phyloP scores from a whole-genome alignment of 2,888 invertebrate genomes.

The Trilocha varians region DNA sequence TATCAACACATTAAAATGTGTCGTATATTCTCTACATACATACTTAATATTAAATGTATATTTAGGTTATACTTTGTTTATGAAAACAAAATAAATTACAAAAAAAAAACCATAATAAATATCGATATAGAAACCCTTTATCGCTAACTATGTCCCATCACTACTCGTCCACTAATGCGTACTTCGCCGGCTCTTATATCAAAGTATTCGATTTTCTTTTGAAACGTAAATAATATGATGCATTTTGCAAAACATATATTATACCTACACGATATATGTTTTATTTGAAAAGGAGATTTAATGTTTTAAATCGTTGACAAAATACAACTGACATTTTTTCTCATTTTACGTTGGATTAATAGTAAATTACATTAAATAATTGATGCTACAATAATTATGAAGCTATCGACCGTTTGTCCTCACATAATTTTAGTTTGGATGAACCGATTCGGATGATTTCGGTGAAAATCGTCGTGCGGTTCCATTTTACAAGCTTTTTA shows the following conservation, averaged over 20 bases:
- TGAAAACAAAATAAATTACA: neutral
- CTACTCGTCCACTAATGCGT: slow-evolving; percentile 16
- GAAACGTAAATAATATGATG: slow-evolving; percentile 25
- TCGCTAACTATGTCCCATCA: neutral
- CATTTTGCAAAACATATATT: slow-evolving; percentile 13
- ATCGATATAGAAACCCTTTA: neutral
- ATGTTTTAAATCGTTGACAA: neutral
- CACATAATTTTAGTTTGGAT: too few species aligned
- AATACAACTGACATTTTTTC: too few species aligned
- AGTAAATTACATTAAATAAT: too few species aligned
- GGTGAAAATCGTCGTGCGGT: too few species aligned
- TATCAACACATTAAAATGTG: too few species aligned
- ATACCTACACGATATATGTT: neutral
- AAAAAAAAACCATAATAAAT: neutral
- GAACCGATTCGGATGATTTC: too few species aligned
- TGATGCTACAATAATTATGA: too few species aligned
- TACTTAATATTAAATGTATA: too few species aligned
- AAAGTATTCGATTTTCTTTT: slow-evolving; percentile 6
- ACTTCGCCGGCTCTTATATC: slow-evolving; percentile 19
- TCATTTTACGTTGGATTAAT: too few species aligned
- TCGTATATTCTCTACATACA: too few species aligned
- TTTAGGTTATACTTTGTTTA: neutral
- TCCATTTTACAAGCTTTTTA: too few species aligned
- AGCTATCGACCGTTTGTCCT: too few species aligned
- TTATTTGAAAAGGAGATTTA: neutral